These are phyloP conservation scores for Melozone crissalis DNA, from an alignment of 2,113 vertebrate genomes.

Conservation along the genomic window DNA sequence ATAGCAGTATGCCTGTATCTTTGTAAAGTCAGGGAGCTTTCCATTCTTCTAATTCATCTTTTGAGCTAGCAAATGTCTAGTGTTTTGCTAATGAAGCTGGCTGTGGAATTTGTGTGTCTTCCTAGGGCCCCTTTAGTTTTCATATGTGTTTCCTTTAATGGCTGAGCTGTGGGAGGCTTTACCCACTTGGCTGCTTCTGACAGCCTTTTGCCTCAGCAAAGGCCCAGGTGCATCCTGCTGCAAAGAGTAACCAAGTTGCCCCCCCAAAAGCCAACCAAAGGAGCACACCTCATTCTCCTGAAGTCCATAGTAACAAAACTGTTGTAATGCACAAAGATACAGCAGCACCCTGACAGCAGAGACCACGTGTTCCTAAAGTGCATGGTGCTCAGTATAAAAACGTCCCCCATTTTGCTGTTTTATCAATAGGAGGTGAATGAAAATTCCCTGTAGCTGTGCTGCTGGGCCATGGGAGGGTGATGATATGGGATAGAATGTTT, in stretches of 20 bases:
- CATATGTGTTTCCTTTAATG: background rate
- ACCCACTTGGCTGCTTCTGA: background rate
- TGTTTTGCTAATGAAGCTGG: background rate
- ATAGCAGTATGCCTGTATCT: background rate
- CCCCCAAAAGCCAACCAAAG: too few relatives aligned
- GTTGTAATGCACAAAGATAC: too few relatives aligned
- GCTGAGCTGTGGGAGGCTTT: background rate
- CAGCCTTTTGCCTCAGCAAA: background rate
- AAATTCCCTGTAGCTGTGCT: background rate
- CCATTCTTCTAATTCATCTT: background rate
- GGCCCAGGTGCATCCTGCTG: background rate
- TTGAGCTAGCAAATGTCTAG: background rate
- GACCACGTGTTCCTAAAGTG: background rate
- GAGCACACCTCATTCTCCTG: too few relatives aligned
- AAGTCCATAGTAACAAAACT: too few relatives aligned
- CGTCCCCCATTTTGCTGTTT: background rate
- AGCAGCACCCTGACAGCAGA: background rate
- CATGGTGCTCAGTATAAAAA: background rate
- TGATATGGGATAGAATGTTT: background rate
- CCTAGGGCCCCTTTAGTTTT: background rate
- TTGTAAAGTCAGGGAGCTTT: background rate
- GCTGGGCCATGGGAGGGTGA: background rate
- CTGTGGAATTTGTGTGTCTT: background rate
- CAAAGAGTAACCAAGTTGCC: too few relatives aligned
- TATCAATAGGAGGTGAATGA: background rate